phyloP scores from a whole-genome alignment of 2,113 vertebrate species.

The Cisticola juncidis region DNA sequence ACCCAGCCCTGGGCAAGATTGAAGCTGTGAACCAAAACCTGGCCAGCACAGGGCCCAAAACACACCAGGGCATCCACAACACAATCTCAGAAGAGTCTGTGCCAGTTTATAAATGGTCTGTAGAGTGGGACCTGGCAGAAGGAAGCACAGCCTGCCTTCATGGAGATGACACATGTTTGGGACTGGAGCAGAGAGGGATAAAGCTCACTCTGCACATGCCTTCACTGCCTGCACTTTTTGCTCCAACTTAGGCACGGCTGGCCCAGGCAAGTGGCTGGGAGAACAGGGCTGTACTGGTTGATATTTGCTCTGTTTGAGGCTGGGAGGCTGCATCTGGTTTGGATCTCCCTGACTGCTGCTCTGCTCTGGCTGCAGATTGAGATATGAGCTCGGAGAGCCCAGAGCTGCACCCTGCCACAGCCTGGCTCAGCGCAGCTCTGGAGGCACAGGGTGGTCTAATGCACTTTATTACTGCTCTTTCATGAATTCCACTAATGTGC shows the following conservation, averaged over 20 bases:
- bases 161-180: neutral
- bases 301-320: neutral
- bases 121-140: neutral
- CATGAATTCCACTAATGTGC: neutral
- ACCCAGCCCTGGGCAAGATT: neutral
- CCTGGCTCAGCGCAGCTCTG: neutral
- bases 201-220: neutral
- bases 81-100: neutral
- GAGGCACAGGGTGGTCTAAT: neutral
- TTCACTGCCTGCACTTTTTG: neutral
- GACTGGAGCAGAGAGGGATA: neutral
- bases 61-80: neutral
- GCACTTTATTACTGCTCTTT: neutral
- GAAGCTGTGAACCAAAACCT: neutral
- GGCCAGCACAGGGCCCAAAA: neutral
- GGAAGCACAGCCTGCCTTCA: neutral
- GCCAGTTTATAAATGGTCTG: neutral
- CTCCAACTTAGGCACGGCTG: neutral
- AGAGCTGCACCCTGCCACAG: neutral
- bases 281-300: neutral
- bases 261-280: neutral
- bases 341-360: neutral
- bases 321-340: neutral
- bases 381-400: neutral
- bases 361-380: neutral